These are phyloP conservation scores for Oophaga sylvatica DNA, from an alignment of 2,797 vertebrate genomes.

Conservation along the genomic window DNA sequence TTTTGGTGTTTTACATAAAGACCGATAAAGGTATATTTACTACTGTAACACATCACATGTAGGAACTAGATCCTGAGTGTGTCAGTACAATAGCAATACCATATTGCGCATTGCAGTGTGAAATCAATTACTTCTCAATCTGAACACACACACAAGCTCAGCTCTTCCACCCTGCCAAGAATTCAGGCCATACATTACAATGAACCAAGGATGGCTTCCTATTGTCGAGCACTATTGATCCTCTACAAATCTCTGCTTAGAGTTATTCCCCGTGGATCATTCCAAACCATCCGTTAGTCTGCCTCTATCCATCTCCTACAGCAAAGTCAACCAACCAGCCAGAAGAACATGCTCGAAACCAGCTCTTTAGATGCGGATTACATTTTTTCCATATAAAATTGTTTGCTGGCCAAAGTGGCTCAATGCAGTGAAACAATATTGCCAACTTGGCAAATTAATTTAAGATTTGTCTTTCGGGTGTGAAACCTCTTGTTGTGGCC, in stretches of 20 bases:
- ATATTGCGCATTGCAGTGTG: constrained; percentile 60
- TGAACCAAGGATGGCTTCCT: constrained; percentile 38
- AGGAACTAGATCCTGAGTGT: constrained; percentile 18
- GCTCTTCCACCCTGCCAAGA: constrained; percentile 35
- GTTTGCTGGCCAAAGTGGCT: too few species aligned
- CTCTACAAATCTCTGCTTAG: constrained; percentile 41
- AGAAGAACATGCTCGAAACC: neutral
- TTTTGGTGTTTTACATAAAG: constrained; percentile 14
- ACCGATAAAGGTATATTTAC: neutral
- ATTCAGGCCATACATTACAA: constrained; percentile 50
- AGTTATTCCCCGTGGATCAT: constrained; percentile 33
- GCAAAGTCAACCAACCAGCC: constrained; percentile 5
- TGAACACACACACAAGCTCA: constrained; percentile 41
- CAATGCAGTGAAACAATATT: too few species aligned
- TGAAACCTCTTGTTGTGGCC: too few species aligned
- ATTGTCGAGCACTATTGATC: constrained; percentile 41
- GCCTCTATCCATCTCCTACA: constrained; percentile 22
- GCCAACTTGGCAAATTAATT: too few species aligned
- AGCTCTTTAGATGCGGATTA: neutral
- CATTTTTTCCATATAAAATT: neutral
- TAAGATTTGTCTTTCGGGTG: too few species aligned
- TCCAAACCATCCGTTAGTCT: constrained; percentile 15
- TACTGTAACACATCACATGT: constrained; percentile 22
- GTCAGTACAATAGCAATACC: constrained; percentile 35
- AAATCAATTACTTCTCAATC: constrained; percentile 60